Evolutionary conservation across 2,113 vertebrate genomes (phyloP), one percentile per base, ranked within the genome.

Genomic region (Mustelus asterias): DNA sequence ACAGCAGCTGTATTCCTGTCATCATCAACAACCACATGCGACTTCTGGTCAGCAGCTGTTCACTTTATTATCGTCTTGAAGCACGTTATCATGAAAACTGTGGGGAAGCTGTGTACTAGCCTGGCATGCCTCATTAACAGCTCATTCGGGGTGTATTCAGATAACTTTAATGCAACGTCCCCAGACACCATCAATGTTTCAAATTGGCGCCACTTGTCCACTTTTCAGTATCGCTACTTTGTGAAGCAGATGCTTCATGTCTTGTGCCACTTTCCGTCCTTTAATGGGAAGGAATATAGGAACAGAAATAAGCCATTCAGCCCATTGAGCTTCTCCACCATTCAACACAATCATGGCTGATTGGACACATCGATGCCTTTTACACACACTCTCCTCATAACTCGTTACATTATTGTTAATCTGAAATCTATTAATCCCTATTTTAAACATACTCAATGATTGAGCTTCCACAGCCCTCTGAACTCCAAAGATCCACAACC

Each of bases 91-190:
- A 95, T 95, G 67, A 44, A 54, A 76, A 95, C 69, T 95, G 14
- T 95, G 33, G 94, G 67, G 67, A 95, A 95, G 94, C 44, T 70
- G 69, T 95, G 37, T 95, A 72, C 67, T 26, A 44, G 72, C 10
- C 69, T 72, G 37, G 94, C 94, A 95, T 72, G 94, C 94, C 67
- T 95, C 94, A 95, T 95, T 95, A 95, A 95, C 94, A 70, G 29
- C 67, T 95, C 48, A 54, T 95, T 54, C 72, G 94, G 69, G 94
- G 67, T 95, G 48, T 76, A 76, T 95, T 95, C 94, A 48, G 72
- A 48, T 72, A 24, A 54, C 22, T 95, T 76, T 69, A 76, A 41
- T 70, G 72, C 67, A 54, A 44, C 24, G 67, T 95, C 69, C 41
- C 69, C 22, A 16, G 94, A 95, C 44, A 29, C 94, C 70, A 26